A percentile compares a stretch with the other conserved stretches of the same genome.
These are phyloP conservation scores for Agonopterix arenella DNA, from an alignment of 2,888 invertebrate genomes.

Conservation along the genomic window DNA sequence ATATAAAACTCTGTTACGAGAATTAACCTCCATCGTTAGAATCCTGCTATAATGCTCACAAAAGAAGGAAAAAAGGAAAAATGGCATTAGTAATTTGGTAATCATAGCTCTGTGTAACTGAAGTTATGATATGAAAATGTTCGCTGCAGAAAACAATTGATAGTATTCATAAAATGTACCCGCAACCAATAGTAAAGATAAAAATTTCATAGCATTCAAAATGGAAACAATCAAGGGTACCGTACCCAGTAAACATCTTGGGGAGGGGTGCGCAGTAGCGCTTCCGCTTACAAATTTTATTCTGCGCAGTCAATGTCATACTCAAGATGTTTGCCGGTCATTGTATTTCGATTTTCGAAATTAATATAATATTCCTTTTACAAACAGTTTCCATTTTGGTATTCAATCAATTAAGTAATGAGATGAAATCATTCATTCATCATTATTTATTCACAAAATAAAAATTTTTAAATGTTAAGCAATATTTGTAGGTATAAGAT, in stretches of 20 bases:
- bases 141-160: slow-evolving; percentile 26
- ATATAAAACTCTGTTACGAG: slow-evolving; percentile 65
- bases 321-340: too few species aligned
- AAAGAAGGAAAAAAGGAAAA: slow-evolving; percentile 66
- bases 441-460: background rate
- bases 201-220: slow-evolving; percentile 4
- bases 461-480: background rate
- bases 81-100: slow-evolving; percentile 68
- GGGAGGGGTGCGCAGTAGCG: too few species aligned
- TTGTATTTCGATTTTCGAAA: background rate
- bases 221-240: slow-evolving; percentile 4
- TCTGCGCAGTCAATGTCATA: too few species aligned
- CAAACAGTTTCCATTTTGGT: slow-evolving; percentile 30
- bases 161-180: slow-evolving; percentile 24
- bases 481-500: slow-evolving; percentile 9
- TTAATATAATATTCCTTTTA: slow-evolving; percentile 11
- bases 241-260: too few species aligned
- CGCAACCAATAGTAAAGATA: slow-evolving; percentile 41
- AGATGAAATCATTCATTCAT: slow-evolving; percentile 29
- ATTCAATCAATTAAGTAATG: slow-evolving; percentile 15
- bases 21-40: slow-evolving; percentile 71
- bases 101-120: slow-evolving; percentile 30
- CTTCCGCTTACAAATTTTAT: too few species aligned
- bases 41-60: slow-evolving; percentile 75
- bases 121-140: slow-evolving; percentile 26